Conservation (phyloP, 2,888 invertebrate species). For the Noctua comes region DNA sequence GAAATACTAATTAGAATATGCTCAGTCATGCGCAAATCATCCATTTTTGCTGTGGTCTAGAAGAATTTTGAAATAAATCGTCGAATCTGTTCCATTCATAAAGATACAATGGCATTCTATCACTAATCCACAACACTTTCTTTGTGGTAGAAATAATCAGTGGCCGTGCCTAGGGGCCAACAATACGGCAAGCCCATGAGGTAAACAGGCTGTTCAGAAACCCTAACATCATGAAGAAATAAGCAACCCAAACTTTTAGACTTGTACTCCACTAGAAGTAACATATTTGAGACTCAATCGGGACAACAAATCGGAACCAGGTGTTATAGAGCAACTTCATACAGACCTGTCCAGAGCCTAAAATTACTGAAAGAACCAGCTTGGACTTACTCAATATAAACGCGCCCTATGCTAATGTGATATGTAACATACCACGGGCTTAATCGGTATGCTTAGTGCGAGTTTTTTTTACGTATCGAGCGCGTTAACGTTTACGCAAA, state of each 20-base stretch:
- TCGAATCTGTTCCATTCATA: background rate
- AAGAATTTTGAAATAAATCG: background rate
- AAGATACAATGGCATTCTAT: background rate
- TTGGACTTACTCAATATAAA: constrained; percentile 15
- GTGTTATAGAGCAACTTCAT: background rate
- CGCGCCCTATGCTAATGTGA: constrained; percentile 56
- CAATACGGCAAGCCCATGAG: background rate
- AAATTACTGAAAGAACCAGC: background rate
- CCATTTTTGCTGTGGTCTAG: background rate
- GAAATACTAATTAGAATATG: background rate
- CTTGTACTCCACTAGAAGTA: background rate
- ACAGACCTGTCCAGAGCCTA: background rate
- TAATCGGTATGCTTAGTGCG: too few relatives aligned
- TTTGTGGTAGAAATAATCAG: background rate
- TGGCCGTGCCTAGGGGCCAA: background rate
- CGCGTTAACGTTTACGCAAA: too few relatives aligned
- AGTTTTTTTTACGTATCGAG: too few relatives aligned
- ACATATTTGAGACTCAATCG: background rate
- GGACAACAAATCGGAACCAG: background rate
- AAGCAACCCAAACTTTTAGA: background rate
- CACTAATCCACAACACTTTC: background rate
- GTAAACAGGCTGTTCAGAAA: background rate
- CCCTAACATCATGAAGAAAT: background rate
- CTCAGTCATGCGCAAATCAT: background rate
- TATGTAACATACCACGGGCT: constrained; percentile 41